Base-by-base conservation (phyloP, 2,113 vertebrate genomes). In the Dinomys branickii region DNA sequence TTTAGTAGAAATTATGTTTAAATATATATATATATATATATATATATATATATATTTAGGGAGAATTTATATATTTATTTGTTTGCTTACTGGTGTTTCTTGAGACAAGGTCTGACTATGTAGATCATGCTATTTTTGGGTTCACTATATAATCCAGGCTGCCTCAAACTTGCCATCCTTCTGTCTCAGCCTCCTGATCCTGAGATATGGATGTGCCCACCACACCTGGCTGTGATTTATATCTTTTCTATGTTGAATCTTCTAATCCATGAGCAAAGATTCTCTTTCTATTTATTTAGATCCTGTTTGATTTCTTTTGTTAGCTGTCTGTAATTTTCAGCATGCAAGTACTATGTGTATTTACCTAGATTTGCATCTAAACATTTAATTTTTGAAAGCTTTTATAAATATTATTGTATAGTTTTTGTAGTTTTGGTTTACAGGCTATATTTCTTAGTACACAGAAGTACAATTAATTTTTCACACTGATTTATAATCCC, bases 331-430 rank as follows among this genome's bases (percentile, higher is more conserved):
- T 20, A 24, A n/a, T 71, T 87, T 83, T 63, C 6, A 4, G 44
- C 20, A n/a, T 7, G 16, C 26, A 61, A 4, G 1, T 22, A 35
- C 35, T 59, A 17, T 0, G 35, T 5, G 7, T 7, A 9, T 54
- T 88, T 63, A 56, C 9, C n/a, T 54, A 92, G 65, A 81, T 28
- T 85, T 50, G 11, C 35, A 22, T n/a, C 24, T 30, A 19, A 56
- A 10, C 20, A 13, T 41, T 28, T 41, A 67, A 19, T 50, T 50
- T 69, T 50, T 44, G 35, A 35, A 28, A 83, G 28, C 10, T 10
- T 19, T 54, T 63, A 26, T 61, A 16, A 41, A 52, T 2, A 20
- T 26, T 12, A 24, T 35, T 6, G 0, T 58, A 61, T 2, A 61
- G 9, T n/a, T 35, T 94, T 85, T 50, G 38, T 20, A 75, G 5